Evolutionary conservation across 2,797 vertebrate genomes (phyloP), one percentile per base, ranked within the genome.

Genomic region (Buphagus erythrorhynchus): DNA sequence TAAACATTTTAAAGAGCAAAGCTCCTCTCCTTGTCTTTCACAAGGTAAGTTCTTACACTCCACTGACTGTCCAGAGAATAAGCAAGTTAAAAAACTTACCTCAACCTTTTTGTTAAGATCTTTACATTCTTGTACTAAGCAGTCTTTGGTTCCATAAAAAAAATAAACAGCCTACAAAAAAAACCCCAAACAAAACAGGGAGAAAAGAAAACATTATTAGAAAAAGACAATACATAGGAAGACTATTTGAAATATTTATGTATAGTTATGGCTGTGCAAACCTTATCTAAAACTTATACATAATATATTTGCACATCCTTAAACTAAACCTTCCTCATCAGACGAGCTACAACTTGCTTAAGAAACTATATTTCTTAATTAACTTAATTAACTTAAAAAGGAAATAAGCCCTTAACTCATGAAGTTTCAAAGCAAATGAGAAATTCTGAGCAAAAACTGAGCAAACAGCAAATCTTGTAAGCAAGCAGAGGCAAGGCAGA

Each of bases 81-180:
- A 93, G 62, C 80, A 95, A 93, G 61, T 54, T 78, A 74, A 83
- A 75, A 92, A 78, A 93, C 93, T 97, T 99, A 99, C 99, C 99
- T 99, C 99, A 96, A 99, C 98, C 97, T 98, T 99, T 98, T 99
- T 99, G 98, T 99, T 99, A 97, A 99, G 98, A 95, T 99, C 99
- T 97, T 99, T 99, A 98, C 99, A 99, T 98, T 99, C 99, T 96
- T 99, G 99, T 67, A 99, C 99, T 96, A 99, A 98, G 97, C 99
- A 99, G 94, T 99, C 99, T 99, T 98, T 99, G 97, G 99, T 99
- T 95, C 99, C 99, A 77, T 99, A 99, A 95, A 99, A 99, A 97
- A 99, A 99, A 97, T 99, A 99, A 48, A 99, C 99, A 38, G 98
- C 99, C 99, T 99, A 88, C 16, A 25, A 90, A 83, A 67, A 92